Percentiles rank a stretch among this genome's conserved stretches.
phyloP scores from a whole-genome alignment of 2,888 invertebrate genomes.

The Cyaniris semiargus region DNA sequence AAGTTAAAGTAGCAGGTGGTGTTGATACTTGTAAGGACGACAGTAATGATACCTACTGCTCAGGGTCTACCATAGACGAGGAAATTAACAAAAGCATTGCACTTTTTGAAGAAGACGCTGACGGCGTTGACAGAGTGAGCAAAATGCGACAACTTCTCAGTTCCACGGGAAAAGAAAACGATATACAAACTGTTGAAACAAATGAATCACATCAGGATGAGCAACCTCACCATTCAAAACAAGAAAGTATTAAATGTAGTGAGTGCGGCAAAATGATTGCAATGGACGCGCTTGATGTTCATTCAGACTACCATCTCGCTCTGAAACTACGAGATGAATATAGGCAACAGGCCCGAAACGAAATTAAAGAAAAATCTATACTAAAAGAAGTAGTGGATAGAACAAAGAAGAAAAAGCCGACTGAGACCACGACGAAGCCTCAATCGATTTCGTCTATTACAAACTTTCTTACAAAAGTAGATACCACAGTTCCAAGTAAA shows the following conservation, averaged over 20 bases:
- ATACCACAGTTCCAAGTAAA: conserved; percentile 60
- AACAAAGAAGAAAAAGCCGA: conserved; percentile 45
- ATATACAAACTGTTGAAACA: conserved; percentile 29
- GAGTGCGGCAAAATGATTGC: conserved; percentile 83
- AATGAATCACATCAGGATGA: conserved; percentile 32
- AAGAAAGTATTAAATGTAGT: conserved; percentile 73
- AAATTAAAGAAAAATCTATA: conserved; percentile 41
- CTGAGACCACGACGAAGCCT: conserved; percentile 45
- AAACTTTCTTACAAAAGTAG: conserved; percentile 73
- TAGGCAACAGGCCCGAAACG: conserved; percentile 56
- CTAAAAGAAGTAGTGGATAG: conserved; percentile 47
- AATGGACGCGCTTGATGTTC: conserved; percentile 81
- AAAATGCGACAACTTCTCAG: conserved; percentile 60
- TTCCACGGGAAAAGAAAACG: conserved; percentile 37
- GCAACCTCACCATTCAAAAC: conserved; percentile 35
- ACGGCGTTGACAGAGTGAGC: conserved; percentile 56
- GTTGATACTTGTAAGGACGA: conserved; percentile 58
- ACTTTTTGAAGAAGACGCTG: conserved; percentile 66
- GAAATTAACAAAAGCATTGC: conserved; percentile 75
- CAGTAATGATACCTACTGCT: conserved; percentile 67
- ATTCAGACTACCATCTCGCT: conserved; percentile 88
- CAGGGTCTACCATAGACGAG: conserved; percentile 69
- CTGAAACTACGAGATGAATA: conserved; percentile 82
- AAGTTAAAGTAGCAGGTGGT: conserved; percentile 55
- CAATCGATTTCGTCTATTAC: conserved; percentile 55